Evolutionary conservation across 1,140 invertebrate species (phyloP), one percentile per base, ranked within the genome.

Genomic region (Phymastichus coffea): DNA sequence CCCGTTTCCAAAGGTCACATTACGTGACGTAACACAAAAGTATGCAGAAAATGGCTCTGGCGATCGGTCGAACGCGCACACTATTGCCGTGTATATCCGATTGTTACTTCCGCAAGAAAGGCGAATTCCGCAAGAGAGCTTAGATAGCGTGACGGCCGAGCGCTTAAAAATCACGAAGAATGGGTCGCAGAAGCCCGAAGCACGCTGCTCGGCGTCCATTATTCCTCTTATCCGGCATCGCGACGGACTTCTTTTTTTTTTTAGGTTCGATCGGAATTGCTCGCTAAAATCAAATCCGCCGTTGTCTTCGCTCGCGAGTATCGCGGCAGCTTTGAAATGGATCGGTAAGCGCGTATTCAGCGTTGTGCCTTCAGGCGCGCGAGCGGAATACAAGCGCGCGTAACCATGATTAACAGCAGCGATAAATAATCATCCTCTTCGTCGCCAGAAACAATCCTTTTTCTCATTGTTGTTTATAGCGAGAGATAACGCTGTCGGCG

Each of bases 101-200:
- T 37, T 22, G 57, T 54, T 59, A 69, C 67, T 72, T 72, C 70
- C 72, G 66, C 57, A 63, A 72, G 66, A 64, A 67, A 69, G 68
- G n/a, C 51, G 38, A 64, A 56, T 41, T 68, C 66, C 65, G 33
- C 17, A 8, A 37, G 17, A 49, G 47, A 25, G 61, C 56, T 61
- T 55, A 58, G 62, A 58, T 65, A 47, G 57, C 53, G 61, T 51
- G 49, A 60, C 55, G 38, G 51, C 25, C 49, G 54, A 47, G 55
- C 57, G 63, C 57, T 61, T n/a, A n/a, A 57, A 63, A 59, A 62
- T 25, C 53, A 61, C 54, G 57, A 64, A 54, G 67, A 68, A 68
- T 63, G 47, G 52, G 35, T 23, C 58, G 49, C 65, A 43, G 15
- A 53, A 49, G 53, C 48, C 49, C 33, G 53, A n/a, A n/a, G n/a